Base-by-base conservation (phyloP, 1,140 invertebrate species). In the Drosophila navojoa region DNA sequence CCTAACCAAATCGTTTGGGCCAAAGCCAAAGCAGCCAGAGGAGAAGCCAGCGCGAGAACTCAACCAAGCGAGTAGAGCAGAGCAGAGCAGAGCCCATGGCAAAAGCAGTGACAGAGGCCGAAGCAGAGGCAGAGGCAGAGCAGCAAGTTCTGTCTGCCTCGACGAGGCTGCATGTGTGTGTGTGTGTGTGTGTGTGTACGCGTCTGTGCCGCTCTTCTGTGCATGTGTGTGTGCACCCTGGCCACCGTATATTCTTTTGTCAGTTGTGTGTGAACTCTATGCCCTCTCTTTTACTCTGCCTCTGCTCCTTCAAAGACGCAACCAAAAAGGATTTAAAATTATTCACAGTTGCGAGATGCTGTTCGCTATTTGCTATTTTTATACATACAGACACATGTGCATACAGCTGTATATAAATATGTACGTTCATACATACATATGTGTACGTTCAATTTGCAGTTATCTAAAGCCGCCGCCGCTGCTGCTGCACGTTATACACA, bases 161-260 rank as follows among this genome's bases (percentile, higher is more conserved):
- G 45, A 35, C 44, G 32, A 47, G 53, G 32, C 67, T 57, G 22
- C 76, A 54, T 53, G 40, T 68, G 58, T 72, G n/a, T 49, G 27
- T 64, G 40, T 68, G 71, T 73, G 19, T 77, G 59, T 72, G 76
- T 32, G 62, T 72, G 16, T 57, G 2, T 19, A 19, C 19, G 25
- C 15, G 50, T 42, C 13, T 62, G 55, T 58, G 22, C 42, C 40
- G 16, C 25, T 58, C 55, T 29, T 10, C 40, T 40, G 53, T 32
- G 53, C 42, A 13, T 63, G 45, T 73, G 71, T 73, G 35, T 77
- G 59, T 72, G 76, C 73, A 71, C 61, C 69, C 60, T 70, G 61
- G 60, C 75, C 66, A 74, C 70, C 81, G 81, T 76, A 85, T 87
- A 71, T 86, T 87, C 81, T 86, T 86, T 86, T 86, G 81, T 87